Percentiles rank a stretch among this genome's conserved stretches.
phyloP scores from a whole-genome alignment of 1,140 invertebrate species.

The Medauroidea extradentata region DNA sequence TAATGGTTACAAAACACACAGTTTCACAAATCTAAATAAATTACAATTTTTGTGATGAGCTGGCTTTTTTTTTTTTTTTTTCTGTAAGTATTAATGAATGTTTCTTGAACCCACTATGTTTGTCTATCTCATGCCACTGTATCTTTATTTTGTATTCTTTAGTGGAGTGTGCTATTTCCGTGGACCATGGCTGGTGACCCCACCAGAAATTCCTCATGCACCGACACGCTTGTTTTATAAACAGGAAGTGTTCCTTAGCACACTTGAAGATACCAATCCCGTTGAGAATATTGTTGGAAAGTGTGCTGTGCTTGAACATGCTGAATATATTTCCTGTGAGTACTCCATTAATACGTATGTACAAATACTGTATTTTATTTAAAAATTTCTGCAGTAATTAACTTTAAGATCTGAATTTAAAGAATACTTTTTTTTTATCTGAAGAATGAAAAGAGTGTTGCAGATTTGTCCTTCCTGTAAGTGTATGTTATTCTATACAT shows the following conservation, averaged over 20 bases:
- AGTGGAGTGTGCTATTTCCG: constrained; percentile 87
- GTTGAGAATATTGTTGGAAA: constrained; percentile 86
- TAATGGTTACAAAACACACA: no score
- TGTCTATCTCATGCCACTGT: constrained; percentile 4
- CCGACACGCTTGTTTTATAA: constrained; percentile 82
- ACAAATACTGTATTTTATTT: no score
- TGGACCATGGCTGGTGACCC: constrained; percentile 88
- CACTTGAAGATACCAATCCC: constrained; percentile 86
- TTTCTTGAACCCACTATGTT: background rate
- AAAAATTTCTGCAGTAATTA: no score
- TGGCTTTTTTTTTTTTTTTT: constrained; percentile 9
- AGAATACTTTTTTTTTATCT: no score
- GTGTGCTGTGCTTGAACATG: constrained; percentile 85
- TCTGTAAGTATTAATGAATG: constrained; percentile 9
- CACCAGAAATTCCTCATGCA: constrained; percentile 76
- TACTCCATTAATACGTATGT: no score
- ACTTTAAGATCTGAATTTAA: no score
- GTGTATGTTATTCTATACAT: no score
- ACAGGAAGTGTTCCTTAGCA: constrained; percentile 90
- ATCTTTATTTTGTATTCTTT: constrained; percentile 17
- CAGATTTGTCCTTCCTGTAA: no score
- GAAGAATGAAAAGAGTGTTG: no score
- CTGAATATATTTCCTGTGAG: constrained; percentile 87
- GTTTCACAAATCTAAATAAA: no score
- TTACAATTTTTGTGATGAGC: background rate